A percentile compares a stretch with the other conserved stretches of the same genome.
These are phyloP conservation scores for Heliconius sara DNA, from an alignment of 2,888 invertebrate genomes.

Conservation along the genomic window DNA sequence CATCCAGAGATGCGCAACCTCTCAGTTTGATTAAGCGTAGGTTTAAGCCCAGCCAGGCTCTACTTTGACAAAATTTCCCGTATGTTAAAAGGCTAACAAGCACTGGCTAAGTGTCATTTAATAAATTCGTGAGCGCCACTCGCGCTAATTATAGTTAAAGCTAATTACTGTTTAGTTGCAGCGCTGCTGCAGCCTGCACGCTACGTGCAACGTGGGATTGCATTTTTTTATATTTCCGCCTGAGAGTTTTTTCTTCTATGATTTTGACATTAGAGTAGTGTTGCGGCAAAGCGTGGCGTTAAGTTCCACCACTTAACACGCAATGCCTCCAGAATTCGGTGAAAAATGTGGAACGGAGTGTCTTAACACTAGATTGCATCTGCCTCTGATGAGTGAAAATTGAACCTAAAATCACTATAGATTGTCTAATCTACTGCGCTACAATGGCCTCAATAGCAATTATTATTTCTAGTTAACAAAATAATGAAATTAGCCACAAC, in stretches of 20 bases:
- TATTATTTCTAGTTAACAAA: neutral
- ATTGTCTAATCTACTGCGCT: neutral
- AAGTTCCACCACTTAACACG: no score
- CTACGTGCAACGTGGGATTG: conserved; percentile 5
- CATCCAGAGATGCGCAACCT: conserved; percentile 11
- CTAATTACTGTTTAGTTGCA: conserved; percentile 28
- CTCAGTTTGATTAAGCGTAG: conserved; percentile 13
- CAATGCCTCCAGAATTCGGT: no score
- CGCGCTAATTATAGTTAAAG: conserved; percentile 37
- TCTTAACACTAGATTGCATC: no score
- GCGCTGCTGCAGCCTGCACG: neutral
- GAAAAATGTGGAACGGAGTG: no score
- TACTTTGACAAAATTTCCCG: conserved; percentile 23
- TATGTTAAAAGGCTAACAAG: conserved; percentile 25
- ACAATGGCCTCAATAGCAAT: neutral
- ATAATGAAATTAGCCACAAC: conserved; percentile 5
- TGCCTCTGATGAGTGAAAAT: neutral
- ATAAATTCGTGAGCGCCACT: conserved; percentile 37
- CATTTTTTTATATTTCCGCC: neutral
- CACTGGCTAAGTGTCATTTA: conserved; percentile 24
- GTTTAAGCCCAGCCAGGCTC: neutral
- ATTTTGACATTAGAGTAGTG: neutral
- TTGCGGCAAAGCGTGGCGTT: no score
- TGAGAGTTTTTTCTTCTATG: neutral
- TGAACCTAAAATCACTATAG: neutral